These are phyloP conservation scores for Aegypius monachus DNA, from an alignment of 2,113 vertebrate genomes.

Conservation along the genomic window DNA sequence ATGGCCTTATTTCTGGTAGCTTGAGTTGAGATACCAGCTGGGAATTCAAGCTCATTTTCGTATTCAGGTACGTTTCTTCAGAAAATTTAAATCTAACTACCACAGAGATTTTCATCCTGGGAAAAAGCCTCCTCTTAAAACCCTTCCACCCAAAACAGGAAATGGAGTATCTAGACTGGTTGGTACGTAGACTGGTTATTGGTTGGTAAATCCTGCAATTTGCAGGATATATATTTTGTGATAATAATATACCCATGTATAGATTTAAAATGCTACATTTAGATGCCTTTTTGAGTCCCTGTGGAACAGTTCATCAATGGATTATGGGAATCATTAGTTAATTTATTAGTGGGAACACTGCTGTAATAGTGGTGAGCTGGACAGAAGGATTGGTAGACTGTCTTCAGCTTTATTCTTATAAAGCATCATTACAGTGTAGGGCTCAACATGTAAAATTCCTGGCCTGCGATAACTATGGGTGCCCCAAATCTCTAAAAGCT, in stretches of 20 bases:
- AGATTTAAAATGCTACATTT: background rate
- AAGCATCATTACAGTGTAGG: background rate
- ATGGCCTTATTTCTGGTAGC: background rate
- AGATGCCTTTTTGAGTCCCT: background rate
- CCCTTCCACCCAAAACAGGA: background rate
- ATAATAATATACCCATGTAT: background rate
- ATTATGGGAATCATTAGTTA: background rate
- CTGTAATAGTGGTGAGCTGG: background rate
- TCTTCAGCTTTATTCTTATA: background rate
- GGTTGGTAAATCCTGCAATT: background rate
- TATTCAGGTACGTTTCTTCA: background rate
- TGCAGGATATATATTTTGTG: background rate
- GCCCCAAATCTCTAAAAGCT: background rate
- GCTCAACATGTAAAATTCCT: background rate
- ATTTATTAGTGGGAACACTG: background rate
- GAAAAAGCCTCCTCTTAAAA: background rate
- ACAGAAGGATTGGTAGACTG: background rate
- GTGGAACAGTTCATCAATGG: background rate
- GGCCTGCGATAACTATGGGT: background rate
- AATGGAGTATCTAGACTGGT: background rate
- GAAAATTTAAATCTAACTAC: background rate
- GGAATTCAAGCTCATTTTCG: slow-evolving; percentile 3
- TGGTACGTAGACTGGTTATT: background rate
- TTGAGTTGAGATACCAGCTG: background rate
- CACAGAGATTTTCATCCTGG: background rate